Evolutionary conservation across 2,797 vertebrate genomes (phyloP), one percentile per base, ranked within the genome.

Genomic region (Heliangelus exortis): DNA sequence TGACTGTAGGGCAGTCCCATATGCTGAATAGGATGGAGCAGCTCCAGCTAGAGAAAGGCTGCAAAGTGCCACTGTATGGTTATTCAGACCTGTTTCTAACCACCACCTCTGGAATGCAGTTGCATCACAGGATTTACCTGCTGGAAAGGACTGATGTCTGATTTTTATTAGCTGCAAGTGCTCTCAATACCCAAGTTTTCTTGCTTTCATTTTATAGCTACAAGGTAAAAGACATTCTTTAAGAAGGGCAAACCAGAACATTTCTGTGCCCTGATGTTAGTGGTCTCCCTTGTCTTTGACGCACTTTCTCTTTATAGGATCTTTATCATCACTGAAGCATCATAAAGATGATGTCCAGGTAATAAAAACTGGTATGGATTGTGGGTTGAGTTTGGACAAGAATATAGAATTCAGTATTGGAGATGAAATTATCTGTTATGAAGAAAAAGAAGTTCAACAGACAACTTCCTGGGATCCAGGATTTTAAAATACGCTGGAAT

Each of bases 381-480:
- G 99, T 84, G 99, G 99, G 8, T 65, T 99, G 51, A 99, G 98
- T 43, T 95, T 98, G 33, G 98, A 98, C 72, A 94, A 97, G 14
- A 33, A 92, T 8, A 61, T 98, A n/a, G 97, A 98, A n/a, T 98
- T 99, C 95, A 92, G 25, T 67, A 54, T 97, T 17, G 99, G 99
- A 68, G 99, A 99, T 79, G 85, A 97, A 93, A 95, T 99, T 6
- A 31, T 98, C 67, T 99, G 99, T 92, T 98, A 98, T 1, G 98
- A 98, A 96, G 98, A 98, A 88, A 95, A 96, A 51, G 96, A 98
- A 47, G 53, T 94, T 5, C 94, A 82, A 6, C 98, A 98, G 91
- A 98, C 91, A 92, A 99, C 98, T 31, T 98, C 98, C n/a, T 99
- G 99, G 99, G 97, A 99, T 81, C 99, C 99, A 2, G 99, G 99